phyloP scores from a whole-genome alignment of 2,888 invertebrate species.

The Lottia gigantea region DNA sequence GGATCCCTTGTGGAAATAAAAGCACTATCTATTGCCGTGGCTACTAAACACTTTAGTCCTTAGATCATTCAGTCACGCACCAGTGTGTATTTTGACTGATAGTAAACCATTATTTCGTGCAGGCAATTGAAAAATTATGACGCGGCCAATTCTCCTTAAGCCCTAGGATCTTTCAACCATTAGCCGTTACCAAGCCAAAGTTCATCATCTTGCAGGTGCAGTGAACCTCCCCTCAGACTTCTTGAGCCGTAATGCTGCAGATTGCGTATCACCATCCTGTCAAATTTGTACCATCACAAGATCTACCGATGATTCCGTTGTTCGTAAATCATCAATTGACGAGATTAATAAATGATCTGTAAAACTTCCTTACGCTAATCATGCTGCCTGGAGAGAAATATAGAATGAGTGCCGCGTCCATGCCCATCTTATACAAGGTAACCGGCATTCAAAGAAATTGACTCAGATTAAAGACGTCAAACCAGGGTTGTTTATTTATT shows the following conservation, averaged over 20 bases:
- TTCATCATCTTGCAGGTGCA: constrained; percentile 22
- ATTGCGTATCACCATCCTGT: constrained; percentile 24
- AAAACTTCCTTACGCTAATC: constrained; percentile 26
- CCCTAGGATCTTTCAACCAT: constrained; percentile 28
- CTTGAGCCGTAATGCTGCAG: constrained; percentile 29
- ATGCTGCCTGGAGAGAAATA: constrained; percentile 23
- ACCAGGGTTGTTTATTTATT: no score
- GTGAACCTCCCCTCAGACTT: constrained; percentile 28
- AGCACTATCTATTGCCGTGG: no score
- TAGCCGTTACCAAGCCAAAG: constrained; percentile 24
- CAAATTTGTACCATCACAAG: constrained; percentile 27
- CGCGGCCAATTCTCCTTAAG: constrained; percentile 33
- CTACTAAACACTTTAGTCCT: no score
- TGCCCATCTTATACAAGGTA: constrained; percentile 32
- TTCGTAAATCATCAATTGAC: constrained; percentile 16
- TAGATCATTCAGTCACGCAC: no score
- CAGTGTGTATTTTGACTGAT: constrained; percentile 34
- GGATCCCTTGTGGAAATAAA: no score
- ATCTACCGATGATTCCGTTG: constrained; percentile 18
- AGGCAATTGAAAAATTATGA: constrained; percentile 29
- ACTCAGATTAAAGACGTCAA: constrained; percentile 27
- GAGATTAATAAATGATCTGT: constrained; percentile 14
- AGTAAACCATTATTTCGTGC: constrained; percentile 32
- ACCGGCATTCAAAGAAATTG: constrained; percentile 17
- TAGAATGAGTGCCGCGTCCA: constrained; percentile 32